phyloP scores from a whole-genome alignment of 2,888 invertebrate species.

The Odontothrips loti region DNA sequence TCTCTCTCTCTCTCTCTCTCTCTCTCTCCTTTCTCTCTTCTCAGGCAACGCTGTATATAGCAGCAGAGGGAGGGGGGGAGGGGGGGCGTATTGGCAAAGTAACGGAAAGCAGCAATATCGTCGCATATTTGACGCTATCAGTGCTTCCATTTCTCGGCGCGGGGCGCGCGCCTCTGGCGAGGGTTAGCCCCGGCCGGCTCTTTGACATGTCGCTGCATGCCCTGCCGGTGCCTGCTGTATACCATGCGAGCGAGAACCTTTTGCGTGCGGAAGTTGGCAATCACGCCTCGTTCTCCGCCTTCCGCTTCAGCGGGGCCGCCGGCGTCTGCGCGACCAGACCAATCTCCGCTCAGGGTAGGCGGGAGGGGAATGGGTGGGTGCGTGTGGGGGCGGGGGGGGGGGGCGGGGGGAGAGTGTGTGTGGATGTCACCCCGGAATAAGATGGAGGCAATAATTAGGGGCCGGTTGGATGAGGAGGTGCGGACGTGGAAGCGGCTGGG shows the following conservation, averaged over 20 bases:
- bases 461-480: background rate
- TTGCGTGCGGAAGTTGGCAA: too few species aligned
- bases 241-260: background rate
- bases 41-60: background rate
- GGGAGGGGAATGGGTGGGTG: background rate
- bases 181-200: background rate
- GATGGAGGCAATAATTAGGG: too few species aligned
- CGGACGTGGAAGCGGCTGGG: background rate
- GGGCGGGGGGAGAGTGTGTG: background rate
- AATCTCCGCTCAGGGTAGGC: background rate
- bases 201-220: background rate
- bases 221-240: background rate
- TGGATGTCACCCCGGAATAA: background rate
- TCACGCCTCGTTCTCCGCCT: too few species aligned
- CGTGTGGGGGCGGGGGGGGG: background rate
- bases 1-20: background rate
- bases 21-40: background rate
- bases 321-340: background rate
- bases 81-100: background rate
- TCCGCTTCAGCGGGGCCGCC: too few species aligned
- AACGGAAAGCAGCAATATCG: slow-evolving; percentile 1
- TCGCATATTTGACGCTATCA: slow-evolving; percentile 26
- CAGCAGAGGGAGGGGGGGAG: background rate
- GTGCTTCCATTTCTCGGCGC: background rate
- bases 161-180: background rate